Evolutionary conservation across 2,797 vertebrate genomes (phyloP), one percentile per base, ranked within the genome.

Genomic region (Sparus aurata): DNA sequence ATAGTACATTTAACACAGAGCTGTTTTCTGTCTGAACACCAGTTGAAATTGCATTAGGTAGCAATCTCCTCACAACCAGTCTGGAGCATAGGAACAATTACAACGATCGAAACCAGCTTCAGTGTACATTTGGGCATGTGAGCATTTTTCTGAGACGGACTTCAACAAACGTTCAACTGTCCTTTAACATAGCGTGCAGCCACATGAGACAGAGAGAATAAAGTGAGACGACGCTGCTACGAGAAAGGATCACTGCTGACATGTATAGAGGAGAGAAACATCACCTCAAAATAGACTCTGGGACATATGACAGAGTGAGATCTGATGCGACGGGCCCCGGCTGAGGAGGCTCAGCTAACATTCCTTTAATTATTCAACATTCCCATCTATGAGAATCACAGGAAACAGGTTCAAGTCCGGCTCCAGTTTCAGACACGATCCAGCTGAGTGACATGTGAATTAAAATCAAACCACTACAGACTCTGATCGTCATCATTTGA

Each of bases 301-400:
- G 50, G 45, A 78, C 62, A 65, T 76, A 75, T 69, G 79, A 77
- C 69, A 80, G 47, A 30, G 58, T 53, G 59, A 84, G 65, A 77
- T 62, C 53, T 69, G 66, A 71, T 77, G 34, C 58, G 57, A 67
- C 65, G 30, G 70, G 25, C 58, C 15, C 15, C 22, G 10, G 45
- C 68, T 72, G 43, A 75, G 54, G 67, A 77, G 79, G 67, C 63
- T 82, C 50, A 61, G 63, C 69, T 79, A 89, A 34, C 77, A 87
- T 86, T 91, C 86, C 53, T 85, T 30, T 85, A 82, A 87, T 91
- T 76, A 87, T 61, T 54, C 59, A 49, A 79, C 79, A 77, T 64
- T 69, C n/a, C 73, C 34, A 43, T 73, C 10, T 30, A 10, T 57
- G 70, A 84, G 60, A 23, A 74, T 73, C 17, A 80, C 17, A 85